A percentile compares a stretch with the other conserved stretches of the same genome.
phyloP scores from a whole-genome alignment of 1,140 invertebrate species.

The Anoplophora glabripennis region DNA sequence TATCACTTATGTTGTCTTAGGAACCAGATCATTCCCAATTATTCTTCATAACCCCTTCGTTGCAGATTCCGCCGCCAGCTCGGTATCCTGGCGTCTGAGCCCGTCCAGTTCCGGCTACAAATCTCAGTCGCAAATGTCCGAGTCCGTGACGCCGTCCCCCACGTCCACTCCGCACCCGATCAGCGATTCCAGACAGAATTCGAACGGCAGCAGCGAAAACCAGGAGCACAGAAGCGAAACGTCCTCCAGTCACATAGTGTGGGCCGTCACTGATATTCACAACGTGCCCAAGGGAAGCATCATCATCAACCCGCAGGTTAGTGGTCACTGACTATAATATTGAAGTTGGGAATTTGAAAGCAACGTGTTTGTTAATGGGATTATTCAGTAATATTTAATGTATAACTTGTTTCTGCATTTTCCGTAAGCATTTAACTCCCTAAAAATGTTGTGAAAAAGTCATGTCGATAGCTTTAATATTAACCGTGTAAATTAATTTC shows the following conservation, averaged over 20 bases:
- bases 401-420: too few species aligned
- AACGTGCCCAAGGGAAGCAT: slow-evolving; percentile 79
- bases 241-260: slow-evolving; percentile 61
- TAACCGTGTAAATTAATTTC: slow-evolving; percentile 19
- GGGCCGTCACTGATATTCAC: slow-evolving; percentile 81
- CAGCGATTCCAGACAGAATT: slow-evolving; percentile 32
- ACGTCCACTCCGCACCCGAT: slow-evolving; percentile 52
- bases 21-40: too few species aligned
- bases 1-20: too few species aligned
- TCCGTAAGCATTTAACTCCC: too few species aligned
- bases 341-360: too few species aligned
- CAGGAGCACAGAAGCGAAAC: slow-evolving; percentile 22
- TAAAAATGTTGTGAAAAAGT: background rate
- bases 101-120: slow-evolving; percentile 82
- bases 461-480: background rate
- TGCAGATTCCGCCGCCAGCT: slow-evolving; percentile 67
- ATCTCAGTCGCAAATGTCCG: slow-evolving; percentile 69
- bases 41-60: slow-evolving; percentile 9
- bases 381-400: too few species aligned
- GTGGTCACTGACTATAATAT: too few species aligned
- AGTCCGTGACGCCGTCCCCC: slow-evolving; percentile 71
- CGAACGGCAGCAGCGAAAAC: slow-evolving; percentile 21
- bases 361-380: too few species aligned
- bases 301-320: slow-evolving; percentile 79
- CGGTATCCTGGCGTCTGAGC: slow-evolving; percentile 69